Percentiles rank a stretch among this genome's conserved stretches.
These are phyloP conservation scores for Thalassoma bifasciatum DNA, from an alignment of 2,113 vertebrate species.

Conservation along the genomic window DNA sequence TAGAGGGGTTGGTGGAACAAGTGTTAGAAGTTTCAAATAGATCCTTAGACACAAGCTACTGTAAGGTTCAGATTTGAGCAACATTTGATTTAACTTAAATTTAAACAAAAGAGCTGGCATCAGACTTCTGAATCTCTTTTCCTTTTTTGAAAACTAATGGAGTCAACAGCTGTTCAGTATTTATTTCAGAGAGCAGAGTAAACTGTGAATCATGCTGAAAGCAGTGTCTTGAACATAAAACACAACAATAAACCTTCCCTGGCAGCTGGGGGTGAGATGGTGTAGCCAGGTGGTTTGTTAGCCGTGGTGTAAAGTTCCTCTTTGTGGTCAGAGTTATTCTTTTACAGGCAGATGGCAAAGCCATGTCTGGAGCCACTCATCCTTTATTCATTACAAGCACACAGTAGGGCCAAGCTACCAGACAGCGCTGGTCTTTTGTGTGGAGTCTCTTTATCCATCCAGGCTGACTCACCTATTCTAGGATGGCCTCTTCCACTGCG, in stretches of 20 bases:
- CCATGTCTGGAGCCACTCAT: slow-evolving; percentile 52
- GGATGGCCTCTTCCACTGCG: slow-evolving; percentile 39
- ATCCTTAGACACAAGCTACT: no score
- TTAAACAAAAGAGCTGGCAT: no score
- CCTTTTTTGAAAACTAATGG: no score
- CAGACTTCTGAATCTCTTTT: no score
- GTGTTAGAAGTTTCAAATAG: no score
- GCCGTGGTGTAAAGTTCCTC: slow-evolving; percentile 57
- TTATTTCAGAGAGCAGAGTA: background rate
- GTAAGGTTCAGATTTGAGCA: no score
- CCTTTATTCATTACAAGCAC: slow-evolving; percentile 59
- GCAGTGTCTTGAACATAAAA: background rate
- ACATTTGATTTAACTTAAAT: no score
- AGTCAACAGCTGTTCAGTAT: no score
- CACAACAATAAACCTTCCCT: background rate
- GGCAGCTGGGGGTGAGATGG: slow-evolving; percentile 11
- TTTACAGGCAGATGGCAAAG: slow-evolving; percentile 61
- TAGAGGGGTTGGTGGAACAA: no score
- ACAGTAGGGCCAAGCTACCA: slow-evolving; percentile 33
- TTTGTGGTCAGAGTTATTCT: slow-evolving; percentile 38
- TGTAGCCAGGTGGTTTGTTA: slow-evolving; percentile 25
- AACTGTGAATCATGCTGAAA: background rate
- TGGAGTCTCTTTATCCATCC: slow-evolving; percentile 59
- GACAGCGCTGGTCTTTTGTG: slow-evolving; percentile 60
- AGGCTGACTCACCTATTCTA: slow-evolving; percentile 60